Evolutionary conservation across 2,113 vertebrate species (phyloP).

Genomic region (Grallaria varia): DNA sequence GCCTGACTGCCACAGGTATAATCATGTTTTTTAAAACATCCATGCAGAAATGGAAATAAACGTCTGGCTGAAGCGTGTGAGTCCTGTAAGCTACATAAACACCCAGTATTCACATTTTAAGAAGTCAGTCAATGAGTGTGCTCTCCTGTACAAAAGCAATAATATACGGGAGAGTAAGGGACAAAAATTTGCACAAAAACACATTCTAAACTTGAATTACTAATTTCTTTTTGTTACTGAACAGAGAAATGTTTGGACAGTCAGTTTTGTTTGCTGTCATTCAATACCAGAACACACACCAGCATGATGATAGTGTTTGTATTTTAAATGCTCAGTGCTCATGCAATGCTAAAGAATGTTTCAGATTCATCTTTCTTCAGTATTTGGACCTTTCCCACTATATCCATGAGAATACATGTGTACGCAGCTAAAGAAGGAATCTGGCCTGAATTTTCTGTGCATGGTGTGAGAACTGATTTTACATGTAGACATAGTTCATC

Average conservation of each 20-base stretch:
- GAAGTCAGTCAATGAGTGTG: background rate
- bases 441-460: background rate
- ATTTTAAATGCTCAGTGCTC: background rate
- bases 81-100: background rate
- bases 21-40: background rate
- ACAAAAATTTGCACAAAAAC: background rate
- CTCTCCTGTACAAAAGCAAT: background rate
- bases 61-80: background rate
- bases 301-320: background rate
- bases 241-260: background rate
- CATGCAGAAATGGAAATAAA: background rate
- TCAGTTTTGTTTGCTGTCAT: background rate
- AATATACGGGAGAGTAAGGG: background rate
- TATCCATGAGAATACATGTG: background rate
- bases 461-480: background rate
- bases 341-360: background rate
- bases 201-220: background rate
- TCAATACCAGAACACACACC: background rate
- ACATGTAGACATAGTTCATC: fast-evolving
- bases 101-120: background rate
- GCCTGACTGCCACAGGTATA: background rate
- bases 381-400: background rate
- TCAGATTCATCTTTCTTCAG: background rate
- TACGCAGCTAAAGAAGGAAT: background rate
- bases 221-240: background rate